Evolutionary conservation across 2,888 invertebrate genomes (phyloP).

Genomic region (Anodontia alba): DNA sequence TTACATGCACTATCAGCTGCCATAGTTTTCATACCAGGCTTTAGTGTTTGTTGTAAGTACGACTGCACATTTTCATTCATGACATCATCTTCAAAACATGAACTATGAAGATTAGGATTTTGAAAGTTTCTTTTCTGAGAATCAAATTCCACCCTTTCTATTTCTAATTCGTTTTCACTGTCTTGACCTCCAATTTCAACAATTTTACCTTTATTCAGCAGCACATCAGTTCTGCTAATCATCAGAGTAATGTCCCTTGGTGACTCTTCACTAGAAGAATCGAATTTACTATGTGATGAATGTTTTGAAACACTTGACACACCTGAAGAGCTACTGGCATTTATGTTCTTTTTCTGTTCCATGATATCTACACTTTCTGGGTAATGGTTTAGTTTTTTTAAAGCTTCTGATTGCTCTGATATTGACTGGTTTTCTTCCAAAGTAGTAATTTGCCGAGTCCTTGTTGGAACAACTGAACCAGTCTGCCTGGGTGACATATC

Average conservation of each 20-base stretch:
- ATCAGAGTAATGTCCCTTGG: constrained; percentile 55
- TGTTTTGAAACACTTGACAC: constrained; percentile 14
- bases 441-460: neutral
- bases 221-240: constrained; percentile 20
- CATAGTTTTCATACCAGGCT: neutral
- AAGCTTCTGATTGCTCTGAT: neutral
- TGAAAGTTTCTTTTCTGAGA: constrained; percentile 64
- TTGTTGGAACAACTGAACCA: neutral
- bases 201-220: constrained; percentile 32
- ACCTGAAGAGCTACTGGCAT: constrained; percentile 2
- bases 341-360: neutral
- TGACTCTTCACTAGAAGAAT: constrained; percentile 41
- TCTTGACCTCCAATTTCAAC: constrained; percentile 50
- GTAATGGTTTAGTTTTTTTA: neutral
- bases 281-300: constrained; percentile 12
- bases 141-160: constrained; percentile 69
- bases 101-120: neutral
- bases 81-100: neutral
- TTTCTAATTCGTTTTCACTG: constrained; percentile 58
- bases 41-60: neutral
- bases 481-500: constrained; percentile 49
- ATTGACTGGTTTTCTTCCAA: neutral
- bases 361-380: neutral
- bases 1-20: neutral
- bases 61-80: neutral